Conservation (phyloP, 2,797 vertebrate genomes). For the Hemibagrus guttatus region DNA sequence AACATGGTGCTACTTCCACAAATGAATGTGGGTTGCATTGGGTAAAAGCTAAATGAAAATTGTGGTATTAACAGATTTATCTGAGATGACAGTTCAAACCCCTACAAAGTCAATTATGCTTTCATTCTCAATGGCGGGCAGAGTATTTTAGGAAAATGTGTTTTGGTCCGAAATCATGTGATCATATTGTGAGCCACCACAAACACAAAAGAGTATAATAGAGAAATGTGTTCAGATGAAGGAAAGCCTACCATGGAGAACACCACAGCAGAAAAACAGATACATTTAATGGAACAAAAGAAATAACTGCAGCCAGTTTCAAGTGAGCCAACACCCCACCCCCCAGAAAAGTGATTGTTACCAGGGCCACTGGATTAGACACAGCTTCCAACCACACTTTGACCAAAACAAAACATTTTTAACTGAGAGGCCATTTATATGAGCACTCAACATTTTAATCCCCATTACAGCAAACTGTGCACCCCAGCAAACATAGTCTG, state of each 20-base stretch:
- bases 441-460: slow-evolving; percentile 67
- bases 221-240: slow-evolving; percentile 23
- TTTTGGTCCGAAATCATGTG: slow-evolving; percentile 15
- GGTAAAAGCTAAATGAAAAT: slow-evolving; percentile 31
- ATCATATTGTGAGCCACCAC: slow-evolving; percentile 22
- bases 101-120: slow-evolving; percentile 26
- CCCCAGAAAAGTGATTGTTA: slow-evolving; percentile 74
- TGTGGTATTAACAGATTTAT: slow-evolving; percentile 37
- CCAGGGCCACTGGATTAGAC: slow-evolving; percentile 78
- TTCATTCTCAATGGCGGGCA: slow-evolving; percentile 15
- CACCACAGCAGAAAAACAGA: slow-evolving; percentile 65
- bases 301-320: slow-evolving; percentile 70
- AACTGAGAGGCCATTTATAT: slow-evolving; percentile 69
- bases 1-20: slow-evolving; percentile 1
- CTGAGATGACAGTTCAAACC: slow-evolving; percentile 29
- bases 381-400: slow-evolving; percentile 70
- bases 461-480: slow-evolving; percentile 60
- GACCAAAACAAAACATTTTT: slow-evolving; percentile 75
- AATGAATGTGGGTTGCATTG: slow-evolving; percentile 8
- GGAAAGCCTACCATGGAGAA: slow-evolving; percentile 12
- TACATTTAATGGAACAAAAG: slow-evolving; percentile 72
- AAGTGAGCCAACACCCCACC: slow-evolving; percentile 53
- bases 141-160: slow-evolving; percentile 11
- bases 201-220: slow-evolving; percentile 31
- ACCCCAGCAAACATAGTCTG: slow-evolving; percentile 29